Percentiles rank a stretch among this genome's conserved stretches.
phyloP scores from a whole-genome alignment of 2,888 invertebrate genomes.

The Tenodera sinensis region DNA sequence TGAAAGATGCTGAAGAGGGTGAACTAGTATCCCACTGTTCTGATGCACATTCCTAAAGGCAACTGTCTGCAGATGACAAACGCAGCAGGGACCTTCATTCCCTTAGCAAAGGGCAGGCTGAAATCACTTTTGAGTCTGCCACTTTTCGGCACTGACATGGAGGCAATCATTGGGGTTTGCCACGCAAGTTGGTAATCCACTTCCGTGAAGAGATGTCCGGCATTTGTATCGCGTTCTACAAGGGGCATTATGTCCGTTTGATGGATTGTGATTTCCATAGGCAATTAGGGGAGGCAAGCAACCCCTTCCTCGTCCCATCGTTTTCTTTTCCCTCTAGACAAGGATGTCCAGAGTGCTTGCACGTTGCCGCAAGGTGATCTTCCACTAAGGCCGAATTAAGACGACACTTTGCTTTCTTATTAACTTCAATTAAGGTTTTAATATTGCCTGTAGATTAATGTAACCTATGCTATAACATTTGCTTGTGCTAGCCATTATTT shows the following conservation, averaged over 20 bases:
- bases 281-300: conserved; percentile 1
- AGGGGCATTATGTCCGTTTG: conserved; percentile 3
- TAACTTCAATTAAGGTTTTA: too few relatives aligned
- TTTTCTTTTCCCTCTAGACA: background rate
- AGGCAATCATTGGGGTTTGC: background rate
- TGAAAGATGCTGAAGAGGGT: too few relatives aligned
- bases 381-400: too few relatives aligned
- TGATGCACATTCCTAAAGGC: background rate
- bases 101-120: background rate
- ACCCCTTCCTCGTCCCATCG: too few relatives aligned
- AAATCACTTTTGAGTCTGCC: background rate
- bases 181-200: background rate
- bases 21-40: background rate
- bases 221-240: too few relatives aligned
- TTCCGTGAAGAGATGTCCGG: background rate
- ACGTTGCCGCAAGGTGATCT: too few relatives aligned
- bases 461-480: too few relatives aligned
- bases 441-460: too few relatives aligned
- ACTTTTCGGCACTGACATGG: background rate
- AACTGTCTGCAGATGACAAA: background rate
- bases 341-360: background rate
- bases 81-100: background rate
- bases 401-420: too few relatives aligned
- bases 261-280: conserved; percentile 16
- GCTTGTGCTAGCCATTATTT: too few relatives aligned